These are phyloP conservation scores for Agrochola lychnidis DNA, from an alignment of 2,888 invertebrate species.

Conservation along the genomic window DNA sequence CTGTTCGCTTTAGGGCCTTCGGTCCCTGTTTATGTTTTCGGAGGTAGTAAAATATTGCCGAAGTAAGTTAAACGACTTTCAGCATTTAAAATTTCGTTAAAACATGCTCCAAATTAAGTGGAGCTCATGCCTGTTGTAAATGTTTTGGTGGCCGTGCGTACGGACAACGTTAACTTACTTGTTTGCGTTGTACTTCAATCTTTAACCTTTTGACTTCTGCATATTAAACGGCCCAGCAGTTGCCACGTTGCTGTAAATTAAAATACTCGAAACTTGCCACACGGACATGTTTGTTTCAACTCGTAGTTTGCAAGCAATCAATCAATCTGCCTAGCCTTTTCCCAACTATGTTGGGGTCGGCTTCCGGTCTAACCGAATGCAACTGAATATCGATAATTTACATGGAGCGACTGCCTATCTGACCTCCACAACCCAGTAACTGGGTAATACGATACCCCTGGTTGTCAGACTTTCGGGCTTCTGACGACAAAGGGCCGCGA, in stretches of 20 bases:
- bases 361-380: too few species aligned
- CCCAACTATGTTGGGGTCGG: too few species aligned
- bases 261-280: conserved; percentile 31
- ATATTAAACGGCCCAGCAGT: conserved; percentile 45
- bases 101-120: conserved; percentile 3
- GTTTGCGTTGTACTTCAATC: conserved; percentile 37
- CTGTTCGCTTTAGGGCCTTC: conserved; percentile 42
- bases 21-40: conserved; percentile 42
- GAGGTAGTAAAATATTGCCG: conserved; percentile 48
- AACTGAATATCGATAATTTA: too few species aligned
- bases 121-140: not conserved
- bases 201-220: conserved; percentile 37
- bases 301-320: not conserved
- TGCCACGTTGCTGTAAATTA: conserved; percentile 38
- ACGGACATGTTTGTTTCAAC: too few species aligned
- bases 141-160: conserved; percentile 6
- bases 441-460: too few species aligned
- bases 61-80: conserved; percentile 33
- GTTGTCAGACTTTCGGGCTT: too few species aligned
- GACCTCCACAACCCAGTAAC: too few species aligned
- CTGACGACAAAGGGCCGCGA: too few species aligned
- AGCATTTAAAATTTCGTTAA: conserved; percentile 11
- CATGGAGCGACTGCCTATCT: too few species aligned
- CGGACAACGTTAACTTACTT: conserved; percentile 27
- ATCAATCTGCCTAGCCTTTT: too few species aligned